Conservation (phyloP, 1,140 invertebrate genomes). For the Ips nitidus region DNA sequence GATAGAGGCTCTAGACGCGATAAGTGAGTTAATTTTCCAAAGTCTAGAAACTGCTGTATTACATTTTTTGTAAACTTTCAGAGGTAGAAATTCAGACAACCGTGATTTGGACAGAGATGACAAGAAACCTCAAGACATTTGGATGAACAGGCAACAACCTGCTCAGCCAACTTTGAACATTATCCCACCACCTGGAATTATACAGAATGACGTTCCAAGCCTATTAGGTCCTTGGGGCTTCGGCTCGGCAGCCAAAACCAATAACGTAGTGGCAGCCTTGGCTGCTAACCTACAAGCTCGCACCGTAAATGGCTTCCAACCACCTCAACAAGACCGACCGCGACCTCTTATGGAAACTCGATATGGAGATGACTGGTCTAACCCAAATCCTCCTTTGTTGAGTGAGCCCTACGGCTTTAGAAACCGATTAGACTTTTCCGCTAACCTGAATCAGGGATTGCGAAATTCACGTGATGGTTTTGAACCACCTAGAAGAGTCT, state of each 20-base stretch:
- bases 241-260: conserved; percentile 26
- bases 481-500: no score
- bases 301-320: conserved; percentile 24
- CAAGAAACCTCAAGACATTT: background rate
- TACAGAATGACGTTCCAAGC: background rate
- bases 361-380: conserved; percentile 28
- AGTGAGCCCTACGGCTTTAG: background rate
- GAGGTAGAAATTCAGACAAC: background rate
- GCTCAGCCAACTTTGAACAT: conserved; percentile 13
- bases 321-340: background rate
- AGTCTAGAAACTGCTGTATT: background rate
- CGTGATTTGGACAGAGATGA: no score
- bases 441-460: no score
- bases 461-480: no score
- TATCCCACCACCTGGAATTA: background rate
- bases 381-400: conserved; percentile 17
- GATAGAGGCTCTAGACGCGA: conserved; percentile 42
- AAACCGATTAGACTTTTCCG: no score
- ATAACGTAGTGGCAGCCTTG: conserved; percentile 1
- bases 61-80: background rate
- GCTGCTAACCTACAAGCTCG: conserved; percentile 17
- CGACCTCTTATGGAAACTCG: background rate
- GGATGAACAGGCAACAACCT: background rate
- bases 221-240: conserved; percentile 5
- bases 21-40: conserved; percentile 6